Base-by-base conservation (phyloP, 2,888 invertebrate species). In the Acrobasis suavella region DNA sequence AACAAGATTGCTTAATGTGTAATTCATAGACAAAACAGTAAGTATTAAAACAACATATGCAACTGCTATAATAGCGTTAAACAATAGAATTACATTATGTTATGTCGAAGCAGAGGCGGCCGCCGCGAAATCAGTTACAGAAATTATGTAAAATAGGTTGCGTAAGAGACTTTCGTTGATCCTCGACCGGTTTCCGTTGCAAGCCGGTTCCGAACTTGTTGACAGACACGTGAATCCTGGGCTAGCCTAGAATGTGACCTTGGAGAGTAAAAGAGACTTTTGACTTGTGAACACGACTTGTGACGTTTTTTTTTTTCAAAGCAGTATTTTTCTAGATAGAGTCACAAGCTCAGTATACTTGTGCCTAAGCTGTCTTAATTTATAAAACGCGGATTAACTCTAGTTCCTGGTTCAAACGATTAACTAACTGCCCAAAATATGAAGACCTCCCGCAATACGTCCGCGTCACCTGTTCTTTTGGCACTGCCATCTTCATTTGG, bases 111-210 rank as follows among this genome's bases (percentile, higher is more conserved):
- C 16, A 17, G 32, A 16, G 37, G 37, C 49, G 37, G 9, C 51
- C 17, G 17, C 39, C 39, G 52, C 39, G 55, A 42, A 56, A 52
- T 46, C 42, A 52, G 46, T 60, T 60, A 60, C 60, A 52, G 32
- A 42, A 51, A 60, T 61, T 61, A 61, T 61, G 61, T 54, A 61
- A 61, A 62, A 49, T 52, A 16, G 46, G 49, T 62, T 62, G 54
- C 55, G 55, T 12, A 61, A 61, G 37, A 32, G 15, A 49, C 62
- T 62, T 62, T 62, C 62, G 55, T 55, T 38, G 15, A 38, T 51
- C 38, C 51, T n/a, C 54, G 39, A 46, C 61, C 49, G 37, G 54
- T 61, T 54, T 22, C 7, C 15, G 38, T 39, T 12, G 50, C 37
- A 9, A 37, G 42, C 55, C 49, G 49, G 55, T 56, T 42, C 42